Percentiles rank a stretch among this genome's conserved stretches.
Conservation (phyloP, 2,797 vertebrate genomes). For the Enteromius trimaculatus region DNA sequence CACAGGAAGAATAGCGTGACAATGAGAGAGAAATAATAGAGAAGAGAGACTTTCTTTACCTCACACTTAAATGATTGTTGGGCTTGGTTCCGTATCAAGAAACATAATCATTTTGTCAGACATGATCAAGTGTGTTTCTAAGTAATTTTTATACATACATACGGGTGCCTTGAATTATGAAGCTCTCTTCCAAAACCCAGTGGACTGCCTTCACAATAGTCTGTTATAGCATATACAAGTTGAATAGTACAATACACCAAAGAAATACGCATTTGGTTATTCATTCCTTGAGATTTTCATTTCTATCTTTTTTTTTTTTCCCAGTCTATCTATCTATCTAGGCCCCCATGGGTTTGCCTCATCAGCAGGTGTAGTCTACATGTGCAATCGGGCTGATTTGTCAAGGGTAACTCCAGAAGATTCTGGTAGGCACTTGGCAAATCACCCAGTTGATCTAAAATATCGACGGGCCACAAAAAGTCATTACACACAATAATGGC, state of each 20-base stretch:
- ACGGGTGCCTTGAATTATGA: background rate
- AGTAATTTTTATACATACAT: background rate
- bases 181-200: background rate
- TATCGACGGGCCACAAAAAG: conserved; percentile 82
- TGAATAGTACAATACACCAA: background rate
- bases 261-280: background rate
- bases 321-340: too few species aligned
- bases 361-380: conserved; percentile 80
- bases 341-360: conserved; percentile 66
- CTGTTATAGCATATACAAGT: background rate
- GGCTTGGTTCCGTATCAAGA: background rate
- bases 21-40: conserved; percentile 50
- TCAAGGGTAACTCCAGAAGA: conserved; percentile 82
- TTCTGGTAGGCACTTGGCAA: conserved; percentile 82
- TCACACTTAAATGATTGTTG: background rate
- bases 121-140: background rate
- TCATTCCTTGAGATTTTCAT: background rate
- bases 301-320: background rate
- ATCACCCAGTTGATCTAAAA: conserved; percentile 87
- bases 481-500: conserved; percentile 85
- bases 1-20: conserved; percentile 38
- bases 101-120: background rate
- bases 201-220: background rate
- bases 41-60: conserved; percentile 1
- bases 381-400: conserved; percentile 80